Percentiles rank a stretch among this genome's conserved stretches.
These are phyloP conservation scores for Epizoanthus rinbou DNA, from an alignment of 92 coral and sea anemone genomes.

Conservation along the genomic window DNA sequence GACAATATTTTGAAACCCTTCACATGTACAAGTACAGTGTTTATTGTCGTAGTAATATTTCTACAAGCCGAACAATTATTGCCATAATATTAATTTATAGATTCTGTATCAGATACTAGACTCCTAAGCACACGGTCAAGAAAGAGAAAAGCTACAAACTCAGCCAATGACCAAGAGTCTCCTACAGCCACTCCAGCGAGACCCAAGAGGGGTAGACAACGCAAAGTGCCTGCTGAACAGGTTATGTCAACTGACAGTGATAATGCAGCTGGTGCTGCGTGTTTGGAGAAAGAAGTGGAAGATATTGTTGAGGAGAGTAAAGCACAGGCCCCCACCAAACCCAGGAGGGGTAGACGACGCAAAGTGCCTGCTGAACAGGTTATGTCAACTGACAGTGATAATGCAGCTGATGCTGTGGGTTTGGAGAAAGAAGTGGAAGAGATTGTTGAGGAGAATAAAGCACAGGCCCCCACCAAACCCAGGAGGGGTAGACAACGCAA, in stretches of 20 bases:
- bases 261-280: background rate
- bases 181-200: background rate
- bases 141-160: background rate
- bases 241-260: background rate
- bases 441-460: background rate
- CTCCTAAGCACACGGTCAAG: background rate
- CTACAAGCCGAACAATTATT: background rate
- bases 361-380: conserved; percentile 20
- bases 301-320: background rate
- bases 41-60: too few species aligned
- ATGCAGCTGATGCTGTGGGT: background rate
- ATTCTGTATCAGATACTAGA: conserved; percentile 4
- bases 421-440: conserved; percentile 23
- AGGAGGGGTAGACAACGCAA: conserved; percentile 37
- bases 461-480: background rate
- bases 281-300: conserved; percentile 22
- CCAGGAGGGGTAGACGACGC: conserved; percentile 31
- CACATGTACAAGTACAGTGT: background rate
- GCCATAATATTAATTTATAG: background rate
- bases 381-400: background rate
- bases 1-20: too few species aligned
- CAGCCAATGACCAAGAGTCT: background rate
- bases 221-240: background rate
- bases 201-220: background rate
- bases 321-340: background rate